A percentile compares a stretch with the other conserved stretches of the same genome.
Conservation (phyloP, 2,113 vertebrate species). For the Toxotes jaculatrix region DNA sequence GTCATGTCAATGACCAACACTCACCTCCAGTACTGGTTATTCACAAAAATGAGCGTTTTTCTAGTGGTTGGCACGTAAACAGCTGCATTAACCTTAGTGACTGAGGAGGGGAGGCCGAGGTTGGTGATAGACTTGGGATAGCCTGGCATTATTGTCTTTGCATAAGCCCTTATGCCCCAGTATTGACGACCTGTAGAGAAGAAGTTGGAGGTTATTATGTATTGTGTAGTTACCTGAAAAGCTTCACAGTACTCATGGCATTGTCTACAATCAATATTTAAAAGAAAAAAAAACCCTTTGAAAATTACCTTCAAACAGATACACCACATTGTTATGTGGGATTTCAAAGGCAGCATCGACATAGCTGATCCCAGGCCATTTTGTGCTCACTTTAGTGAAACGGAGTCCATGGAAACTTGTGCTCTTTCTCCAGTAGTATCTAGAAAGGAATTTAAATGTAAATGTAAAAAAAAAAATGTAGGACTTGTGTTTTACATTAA, state of each 20-base stretch:
- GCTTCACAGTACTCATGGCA: not conserved
- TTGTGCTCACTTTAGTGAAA: slow-evolving; percentile 63
- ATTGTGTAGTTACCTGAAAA: not conserved
- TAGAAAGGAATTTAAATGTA: slow-evolving; percentile 25
- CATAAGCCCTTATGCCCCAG: slow-evolving; percentile 71
- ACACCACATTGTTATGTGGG: slow-evolving; percentile 33
- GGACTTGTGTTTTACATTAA: not conserved
- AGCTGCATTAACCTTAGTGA: slow-evolving; percentile 79
- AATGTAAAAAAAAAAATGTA: not conserved
- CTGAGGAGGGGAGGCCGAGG: slow-evolving; percentile 76
- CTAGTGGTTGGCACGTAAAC: slow-evolving; percentile 59
- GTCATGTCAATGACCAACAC: not conserved
- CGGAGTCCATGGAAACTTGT: slow-evolving; percentile 16
- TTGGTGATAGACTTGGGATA: slow-evolving; percentile 77
- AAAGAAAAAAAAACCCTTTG: not conserved
- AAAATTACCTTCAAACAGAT: slow-evolving; percentile 78
- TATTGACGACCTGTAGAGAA: slow-evolving; percentile 71
- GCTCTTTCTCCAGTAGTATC: slow-evolving; percentile 81
- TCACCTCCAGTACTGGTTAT: slow-evolving; percentile 80
- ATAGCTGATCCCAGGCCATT: slow-evolving; percentile 70
- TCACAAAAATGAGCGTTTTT: slow-evolving; percentile 78
- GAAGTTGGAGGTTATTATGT: not conserved
- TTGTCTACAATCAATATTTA: not conserved
- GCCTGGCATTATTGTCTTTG: slow-evolving; percentile 56
- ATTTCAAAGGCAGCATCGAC: slow-evolving; percentile 81